Percentiles rank a stretch among this genome's conserved stretches.
Conservation (phyloP, 2,888 invertebrate genomes). For the Chymomyza amoena region DNA sequence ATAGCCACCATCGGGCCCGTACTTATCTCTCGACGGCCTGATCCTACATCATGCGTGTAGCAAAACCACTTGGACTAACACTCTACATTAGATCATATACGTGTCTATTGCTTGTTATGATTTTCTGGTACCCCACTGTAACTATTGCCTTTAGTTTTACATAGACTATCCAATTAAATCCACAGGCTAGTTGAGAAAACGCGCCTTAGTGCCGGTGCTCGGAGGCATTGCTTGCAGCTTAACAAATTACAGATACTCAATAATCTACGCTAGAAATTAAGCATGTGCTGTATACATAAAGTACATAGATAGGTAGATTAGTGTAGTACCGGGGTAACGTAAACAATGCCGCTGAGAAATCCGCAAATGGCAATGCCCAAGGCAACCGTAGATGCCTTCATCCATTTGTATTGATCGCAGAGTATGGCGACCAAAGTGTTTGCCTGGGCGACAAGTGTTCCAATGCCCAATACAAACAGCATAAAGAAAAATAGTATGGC, state of each 20-base stretch:
- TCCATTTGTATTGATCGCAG: constrained; percentile 83
- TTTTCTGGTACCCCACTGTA: no score
- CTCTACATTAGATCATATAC: no score
- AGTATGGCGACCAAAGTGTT: constrained; percentile 84
- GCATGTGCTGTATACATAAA: not conserved
- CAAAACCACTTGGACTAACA: no score
- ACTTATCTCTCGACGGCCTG: no score
- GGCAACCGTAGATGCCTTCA: constrained; percentile 82
- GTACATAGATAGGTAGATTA: constrained; percentile 7
- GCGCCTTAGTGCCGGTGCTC: not conserved
- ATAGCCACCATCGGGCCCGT: no score
- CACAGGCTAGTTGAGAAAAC: not conserved
- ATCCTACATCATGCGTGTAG: no score
- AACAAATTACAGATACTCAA: not conserved
- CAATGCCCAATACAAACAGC: constrained; percentile 88
- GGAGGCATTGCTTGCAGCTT: constrained; percentile 18
- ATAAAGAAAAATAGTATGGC: constrained; percentile 90
- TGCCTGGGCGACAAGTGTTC: constrained; percentile 86
- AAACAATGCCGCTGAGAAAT: constrained; percentile 84
- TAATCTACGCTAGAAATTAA: constrained; percentile 1
- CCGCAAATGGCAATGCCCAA: constrained; percentile 80
- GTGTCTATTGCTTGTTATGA: no score
- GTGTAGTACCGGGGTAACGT: constrained; percentile 84
- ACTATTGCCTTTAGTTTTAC: not conserved
- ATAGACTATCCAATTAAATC: constrained; percentile 36